A percentile compares a stretch with the other conserved stretches of the same genome.
These are phyloP conservation scores for Trachemys scripta DNA, from an alignment of 2,113 vertebrate genomes.

Conservation along the genomic window DNA sequence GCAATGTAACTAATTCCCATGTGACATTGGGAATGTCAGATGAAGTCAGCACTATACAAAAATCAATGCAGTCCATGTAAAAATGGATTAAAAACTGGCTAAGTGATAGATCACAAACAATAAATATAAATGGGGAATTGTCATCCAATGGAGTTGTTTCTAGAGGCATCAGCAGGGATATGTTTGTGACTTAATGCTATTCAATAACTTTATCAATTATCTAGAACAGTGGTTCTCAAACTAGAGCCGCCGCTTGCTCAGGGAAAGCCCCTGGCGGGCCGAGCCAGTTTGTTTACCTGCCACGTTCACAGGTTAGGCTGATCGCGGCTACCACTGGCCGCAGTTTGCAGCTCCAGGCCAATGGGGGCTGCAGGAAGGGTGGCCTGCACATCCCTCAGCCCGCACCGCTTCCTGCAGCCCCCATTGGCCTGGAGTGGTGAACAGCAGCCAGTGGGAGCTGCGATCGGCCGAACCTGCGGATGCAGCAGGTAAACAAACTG, in stretches of 20 bases:
- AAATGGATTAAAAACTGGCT: slow-evolving; percentile 7
- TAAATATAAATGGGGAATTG: background rate
- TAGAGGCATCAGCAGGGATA: background rate
- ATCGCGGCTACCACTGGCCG: too few species aligned
- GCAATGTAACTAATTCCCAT: slow-evolving; percentile 24
- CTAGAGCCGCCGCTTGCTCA: too few species aligned
- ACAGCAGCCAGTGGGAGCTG: too few species aligned
- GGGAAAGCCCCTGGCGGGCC: too few species aligned
- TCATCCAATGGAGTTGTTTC: background rate
- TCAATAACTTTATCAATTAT: background rate
- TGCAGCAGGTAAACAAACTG: too few species aligned
- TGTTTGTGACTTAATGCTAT: background rate
- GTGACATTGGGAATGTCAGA: background rate
- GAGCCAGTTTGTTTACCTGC: too few species aligned
- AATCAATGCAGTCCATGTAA: background rate
- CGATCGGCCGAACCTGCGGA: too few species aligned
- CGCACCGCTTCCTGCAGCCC: too few species aligned
- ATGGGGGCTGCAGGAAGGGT: too few species aligned
- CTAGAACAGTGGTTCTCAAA: background rate
- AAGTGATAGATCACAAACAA: slow-evolving; percentile 30
- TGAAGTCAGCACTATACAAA: slow-evolving; percentile 27
- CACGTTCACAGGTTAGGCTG: rapidly evolving
- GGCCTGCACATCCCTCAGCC: too few species aligned
- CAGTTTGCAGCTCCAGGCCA: too few species aligned
- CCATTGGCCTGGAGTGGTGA: too few species aligned